Evolutionary conservation across 2,888 invertebrate genomes (phyloP), one percentile per base, ranked within the genome.

Genomic region (Drosophila mercatorum): DNA sequence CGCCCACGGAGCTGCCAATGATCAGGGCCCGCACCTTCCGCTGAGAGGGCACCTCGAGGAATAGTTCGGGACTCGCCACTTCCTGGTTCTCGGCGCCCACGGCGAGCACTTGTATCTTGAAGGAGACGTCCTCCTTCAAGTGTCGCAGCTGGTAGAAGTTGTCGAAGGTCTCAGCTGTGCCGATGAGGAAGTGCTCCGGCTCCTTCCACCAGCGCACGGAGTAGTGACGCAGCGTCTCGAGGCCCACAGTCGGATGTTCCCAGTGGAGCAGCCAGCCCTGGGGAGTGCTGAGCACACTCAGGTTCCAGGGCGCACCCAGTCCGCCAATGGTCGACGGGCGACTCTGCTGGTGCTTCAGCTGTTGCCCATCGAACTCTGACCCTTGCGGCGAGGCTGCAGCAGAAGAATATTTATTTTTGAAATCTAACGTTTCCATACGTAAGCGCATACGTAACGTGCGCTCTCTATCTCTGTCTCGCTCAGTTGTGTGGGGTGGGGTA

Each of bases 191-290:
- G 78, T 94, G 94, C 81, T 95, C 95, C 8, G 94, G 94, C 57
- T 95, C 95, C 81, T 94, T 94, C 91, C 94, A 95, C 96, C 96
- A 96, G 85, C 95, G 94, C 46, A 97, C 94, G 7, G 94, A 93
- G 90, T 96, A 97, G 49, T 94, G 92, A 65, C 95, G 93, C 31
- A 96, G 91, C 44, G 93, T 93, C 36, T 94, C 94, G 69, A 93
- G 92, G 0, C 94, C 95, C 66, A 94, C 93, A 34, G 93, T 93
- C 1, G 96, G 96, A 63, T 94, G 94, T 70, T 95, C 94, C 97
- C 97, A 97, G 67, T 95, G 95, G 47, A 97, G 95, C 62, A 96
- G 93, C 92, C 96, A 96, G 34, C 97, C 97, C 72, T 96, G 96
- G 58, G 95, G 95, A 51, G 96, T 95, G 66, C 95, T 94, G 36